Evolutionary conservation across 2,888 invertebrate genomes (phyloP).

Genomic region (Drosophila picticornis): DNA sequence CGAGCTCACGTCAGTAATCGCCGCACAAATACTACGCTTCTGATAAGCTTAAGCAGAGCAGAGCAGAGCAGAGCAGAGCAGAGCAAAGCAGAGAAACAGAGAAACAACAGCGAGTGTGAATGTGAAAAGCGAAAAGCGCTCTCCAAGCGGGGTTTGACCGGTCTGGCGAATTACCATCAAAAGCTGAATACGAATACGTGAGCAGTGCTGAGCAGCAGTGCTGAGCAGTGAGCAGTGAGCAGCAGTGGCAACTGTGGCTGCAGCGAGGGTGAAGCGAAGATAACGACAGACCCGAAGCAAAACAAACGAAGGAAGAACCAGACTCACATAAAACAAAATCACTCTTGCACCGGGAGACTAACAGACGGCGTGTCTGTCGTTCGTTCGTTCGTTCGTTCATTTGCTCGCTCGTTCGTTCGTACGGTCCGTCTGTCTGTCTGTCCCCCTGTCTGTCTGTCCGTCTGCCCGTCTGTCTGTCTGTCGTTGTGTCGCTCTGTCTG

Average conservation of each 20-base stretch:
- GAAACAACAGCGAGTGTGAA: constrained; percentile 61
- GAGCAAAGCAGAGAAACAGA: constrained; percentile 4
- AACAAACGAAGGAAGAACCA: constrained; percentile 75
- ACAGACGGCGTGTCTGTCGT: constrained; percentile 69
- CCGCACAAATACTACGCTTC: constrained; percentile 66
- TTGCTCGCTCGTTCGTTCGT: constrained; percentile 1
- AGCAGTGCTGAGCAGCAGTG: constrained; percentile 61
- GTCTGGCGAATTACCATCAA: constrained; percentile 77
- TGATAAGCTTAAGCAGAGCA: constrained; percentile 64
- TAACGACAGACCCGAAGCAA: constrained; percentile 79
- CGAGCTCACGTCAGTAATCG: constrained; percentile 69
- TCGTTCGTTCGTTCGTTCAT: neutral
- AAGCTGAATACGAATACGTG: constrained; percentile 80
- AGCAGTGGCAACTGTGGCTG: constrained; percentile 49
- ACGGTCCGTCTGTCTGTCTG: neutral
- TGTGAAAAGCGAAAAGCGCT: constrained; percentile 69
- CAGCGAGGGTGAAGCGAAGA: constrained; percentile 69
- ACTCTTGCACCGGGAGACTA: constrained; percentile 81
- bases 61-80: constrained; percentile 20
- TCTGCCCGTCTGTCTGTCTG: neutral
- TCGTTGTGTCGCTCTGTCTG: constrained; percentile 7
- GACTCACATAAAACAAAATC: constrained; percentile 68
- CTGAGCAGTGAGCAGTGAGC: constrained; percentile 65
- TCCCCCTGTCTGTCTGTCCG: neutral
- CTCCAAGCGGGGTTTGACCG: constrained; percentile 71